A percentile compares a stretch with the other conserved stretches of the same genome.
These are phyloP conservation scores for Camptogramma bilineatum DNA, from an alignment of 2,888 invertebrate species.

Conservation along the genomic window DNA sequence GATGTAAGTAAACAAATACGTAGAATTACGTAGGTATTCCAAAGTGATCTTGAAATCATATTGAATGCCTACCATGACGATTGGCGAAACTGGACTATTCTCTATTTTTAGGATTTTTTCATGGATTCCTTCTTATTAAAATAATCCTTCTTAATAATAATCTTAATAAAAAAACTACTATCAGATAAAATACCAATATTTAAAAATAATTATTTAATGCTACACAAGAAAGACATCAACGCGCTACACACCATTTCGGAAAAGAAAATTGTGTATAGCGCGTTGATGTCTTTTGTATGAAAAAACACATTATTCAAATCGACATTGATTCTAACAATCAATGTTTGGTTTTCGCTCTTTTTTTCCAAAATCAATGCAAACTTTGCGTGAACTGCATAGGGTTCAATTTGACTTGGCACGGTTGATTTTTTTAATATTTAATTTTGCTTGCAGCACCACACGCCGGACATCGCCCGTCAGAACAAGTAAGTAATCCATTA, in stretches of 20 bases:
- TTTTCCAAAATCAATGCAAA: not conserved
- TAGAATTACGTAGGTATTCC: not conserved
- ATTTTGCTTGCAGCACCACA: constrained; percentile 49
- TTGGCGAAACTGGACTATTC: too few relatives aligned
- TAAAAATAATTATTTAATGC: too few relatives aligned
- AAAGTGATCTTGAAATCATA: not conserved
- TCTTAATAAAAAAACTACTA: too few relatives aligned
- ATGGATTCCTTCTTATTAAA: too few relatives aligned
- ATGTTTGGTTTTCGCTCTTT: constrained; percentile 2
- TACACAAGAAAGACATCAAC: too few relatives aligned
- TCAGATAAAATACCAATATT: too few relatives aligned
- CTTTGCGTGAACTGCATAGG: not conserved
- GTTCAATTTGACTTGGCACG: not conserved
- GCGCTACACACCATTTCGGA: too few relatives aligned
- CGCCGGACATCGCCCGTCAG: constrained; percentile 54
- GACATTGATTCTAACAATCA: not conserved
- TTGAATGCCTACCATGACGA: too few relatives aligned
- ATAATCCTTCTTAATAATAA: too few relatives aligned
- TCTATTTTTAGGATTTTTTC: too few relatives aligned
- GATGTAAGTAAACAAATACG: constrained; percentile 52
- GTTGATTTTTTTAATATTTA: not conserved
- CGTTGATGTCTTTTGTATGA: constrained; percentile 23
- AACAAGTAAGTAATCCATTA: constrained; percentile 51
- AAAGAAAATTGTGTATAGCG: constrained; percentile 1
- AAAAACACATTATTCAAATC: not conserved